Conservation (phyloP, 2,113 vertebrate genomes). For the Cervus canadensis region DNA sequence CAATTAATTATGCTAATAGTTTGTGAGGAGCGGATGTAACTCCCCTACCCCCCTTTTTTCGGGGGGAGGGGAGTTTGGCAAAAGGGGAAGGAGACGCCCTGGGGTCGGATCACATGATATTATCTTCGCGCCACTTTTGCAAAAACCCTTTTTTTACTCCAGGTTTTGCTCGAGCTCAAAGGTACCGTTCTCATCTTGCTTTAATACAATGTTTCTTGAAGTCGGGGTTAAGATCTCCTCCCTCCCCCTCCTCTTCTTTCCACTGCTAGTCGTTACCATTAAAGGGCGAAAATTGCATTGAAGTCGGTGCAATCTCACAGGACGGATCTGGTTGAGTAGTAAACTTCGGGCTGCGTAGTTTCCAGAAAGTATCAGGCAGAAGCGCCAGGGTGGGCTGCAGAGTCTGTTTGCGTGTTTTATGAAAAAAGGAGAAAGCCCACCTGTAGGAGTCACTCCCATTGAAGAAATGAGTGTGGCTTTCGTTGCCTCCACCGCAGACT, state of each 20-base stretch:
- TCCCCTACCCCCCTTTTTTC: slow-evolving; percentile 18
- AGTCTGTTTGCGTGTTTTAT: neutral
- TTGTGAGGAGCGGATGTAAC: slow-evolving; percentile 81
- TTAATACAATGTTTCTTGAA: slow-evolving; percentile 16
- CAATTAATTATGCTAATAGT: slow-evolving; percentile 85
- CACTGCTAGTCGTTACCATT: slow-evolving; percentile 26
- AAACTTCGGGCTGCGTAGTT: slow-evolving; percentile 16
- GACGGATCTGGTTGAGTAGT: slow-evolving; percentile 20
- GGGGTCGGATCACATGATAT: slow-evolving; percentile 85
- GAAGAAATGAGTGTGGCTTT: neutral
- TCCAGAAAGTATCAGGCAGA: slow-evolving; percentile 35
- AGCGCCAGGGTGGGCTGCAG: neutral
- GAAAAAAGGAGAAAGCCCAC: slow-evolving; percentile 47
- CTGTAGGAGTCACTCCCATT: slow-evolving; percentile 60
- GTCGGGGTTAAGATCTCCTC: slow-evolving; percentile 5
- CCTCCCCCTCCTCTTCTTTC: neutral
- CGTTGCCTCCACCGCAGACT: neutral
- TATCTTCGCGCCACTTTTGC: slow-evolving; percentile 94
- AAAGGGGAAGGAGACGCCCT: slow-evolving; percentile 81
- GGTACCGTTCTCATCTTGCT: slow-evolving; percentile 79
- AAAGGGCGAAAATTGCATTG: slow-evolving; percentile 42
- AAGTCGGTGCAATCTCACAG: neutral
- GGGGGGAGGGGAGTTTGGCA: slow-evolving; percentile 60
- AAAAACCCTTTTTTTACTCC: slow-evolving; percentile 63
- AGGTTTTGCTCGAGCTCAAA: slow-evolving; percentile 78